Base-by-base conservation (phyloP, 1,140 invertebrate genomes). In the Drosophila cardini region DNA sequence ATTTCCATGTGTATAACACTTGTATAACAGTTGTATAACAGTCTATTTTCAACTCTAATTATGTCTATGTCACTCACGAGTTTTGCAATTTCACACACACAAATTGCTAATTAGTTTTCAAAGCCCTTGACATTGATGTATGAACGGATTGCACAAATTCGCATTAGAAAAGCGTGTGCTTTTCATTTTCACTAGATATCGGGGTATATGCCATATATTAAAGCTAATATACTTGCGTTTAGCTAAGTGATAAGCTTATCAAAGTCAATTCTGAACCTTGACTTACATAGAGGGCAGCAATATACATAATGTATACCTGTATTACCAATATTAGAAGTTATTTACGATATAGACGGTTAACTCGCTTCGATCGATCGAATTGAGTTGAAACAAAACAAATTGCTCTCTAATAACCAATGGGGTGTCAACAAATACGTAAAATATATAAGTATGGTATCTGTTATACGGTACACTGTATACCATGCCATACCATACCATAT, bases 101-200 rank as follows among this genome's bases (percentile, higher is more conserved):
- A 42, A 32, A 60, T 81, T 80, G 78, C 69, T 81, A 85, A 85
- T 86, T 78, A 86, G 53, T 32, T 26, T 2, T 52, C 1, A 60
- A 46, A 30, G 13, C 21, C 78, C 68, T 70, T 87, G 83, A 83
- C 79, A 79, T 79, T 86, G 83, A 87, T 87, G 68, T 68, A 87
- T 86, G 50, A 13, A 15, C 10, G 21, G 38, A 50, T 62, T 43
- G 57, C 56, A 52, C 15, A 36, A 4, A 40, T 21, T 48, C 36
- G 45, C 45, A 50, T 60, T 52, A 43, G n/a, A 42, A 30, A 6
- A 11, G 16, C 11, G 18, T 48, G 36, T 43, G 42, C 8, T 45
- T 45, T 2, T 5, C 6, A n/a, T 15, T 26, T 26, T 26, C 21
- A 26, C 21, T 26, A 26, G 48, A 32, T 60, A 60, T 15, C 16